Base-by-base conservation (phyloP, 23 tunicate species). In the Phallusia fumigata region DNA sequence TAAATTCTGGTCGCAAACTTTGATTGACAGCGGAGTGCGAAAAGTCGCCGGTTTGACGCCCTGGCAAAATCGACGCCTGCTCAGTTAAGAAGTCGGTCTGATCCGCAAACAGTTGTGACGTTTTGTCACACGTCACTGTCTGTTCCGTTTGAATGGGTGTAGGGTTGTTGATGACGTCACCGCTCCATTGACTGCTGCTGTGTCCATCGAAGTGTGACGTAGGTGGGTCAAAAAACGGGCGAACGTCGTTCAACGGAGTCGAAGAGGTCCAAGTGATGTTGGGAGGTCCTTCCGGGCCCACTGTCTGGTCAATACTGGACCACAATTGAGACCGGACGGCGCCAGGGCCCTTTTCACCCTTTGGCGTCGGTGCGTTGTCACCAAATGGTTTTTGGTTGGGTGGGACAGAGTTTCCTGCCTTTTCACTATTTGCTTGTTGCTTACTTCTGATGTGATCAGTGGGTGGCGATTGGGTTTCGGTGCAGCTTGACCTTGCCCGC, bases 271-370 rank as follows among this genome's bases (percentile, higher is more conserved):
- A 83, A 0, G 97, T 92, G 8, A 87, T 50, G 64, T 92, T 92
- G 0, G 97, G 97, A 26, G 97, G 97, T 18, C 97, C 97, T 72
- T 83, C 90, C 8, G 97, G 91, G 51, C 90, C 97, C 31, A 87
- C 86, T 12, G 97, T 78, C 53, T 80, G 82, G 69, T 87, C 91
- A 18, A 81, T 87, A 58, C 49, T 76, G 36, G 91, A 76, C 78
- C 84, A 81, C 21, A 81, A 83, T 1, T 19, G 47, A 0, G 76
- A 58, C 26, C 69, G 69, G 16, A 22, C 69, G 28, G 69, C 28
- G 28, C 28, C 69, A 3, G 16, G 26, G 32, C 21, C 19, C 36
- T 52, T 53, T 36, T 53, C 35, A 31, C 40, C 75, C 26, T 33
- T 34, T 28, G 30, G 65, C 22, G 19, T 12, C 52, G 16, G 32